Percentiles rank a stretch among this genome's conserved stretches.
phyloP scores from a whole-genome alignment of 1,140 invertebrate genomes.

The Bombus confusus region DNA sequence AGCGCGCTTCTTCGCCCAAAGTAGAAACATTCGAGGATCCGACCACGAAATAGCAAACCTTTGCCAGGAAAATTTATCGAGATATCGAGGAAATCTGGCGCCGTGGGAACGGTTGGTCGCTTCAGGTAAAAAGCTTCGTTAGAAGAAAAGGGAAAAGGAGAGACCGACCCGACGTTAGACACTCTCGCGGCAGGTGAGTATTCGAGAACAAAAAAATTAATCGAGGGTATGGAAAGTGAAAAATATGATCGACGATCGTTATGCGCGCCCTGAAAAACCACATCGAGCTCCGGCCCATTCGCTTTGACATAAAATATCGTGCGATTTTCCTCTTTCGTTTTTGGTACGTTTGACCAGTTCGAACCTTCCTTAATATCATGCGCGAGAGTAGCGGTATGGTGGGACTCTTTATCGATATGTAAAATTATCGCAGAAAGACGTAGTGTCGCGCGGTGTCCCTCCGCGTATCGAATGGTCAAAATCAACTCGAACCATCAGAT shows the following conservation, averaged over 20 bases:
- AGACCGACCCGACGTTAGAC: not conserved
- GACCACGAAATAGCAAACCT: conserved; percentile 44
- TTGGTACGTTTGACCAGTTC: too few species aligned
- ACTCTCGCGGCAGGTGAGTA: not conserved
- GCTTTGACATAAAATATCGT: not conserved
- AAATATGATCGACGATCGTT: conserved; percentile 21
- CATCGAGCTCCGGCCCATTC: not conserved
- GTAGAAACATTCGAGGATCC: conserved; percentile 8
- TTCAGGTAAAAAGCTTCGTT: conserved; percentile 28
- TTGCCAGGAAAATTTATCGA: conserved; percentile 43
- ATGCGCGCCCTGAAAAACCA: not conserved
- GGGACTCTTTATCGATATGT: not conserved
- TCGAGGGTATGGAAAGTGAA: conserved; percentile 23
- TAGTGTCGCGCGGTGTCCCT: not conserved
- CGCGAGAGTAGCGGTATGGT: not conserved
- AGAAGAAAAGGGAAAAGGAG: not conserved
- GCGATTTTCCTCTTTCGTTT: not conserved
- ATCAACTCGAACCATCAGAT: conserved; percentile 30
- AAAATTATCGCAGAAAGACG: not conserved
- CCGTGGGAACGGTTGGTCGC: conserved; percentile 22
- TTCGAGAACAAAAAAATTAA: conserved; percentile 31
- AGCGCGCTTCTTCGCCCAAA: conserved; percentile 41
- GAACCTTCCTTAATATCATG: not conserved
- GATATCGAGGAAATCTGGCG: conserved; percentile 42
- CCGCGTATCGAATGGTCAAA: not conserved